These are phyloP conservation scores for Macrosteles quadrilineatus DNA, from an alignment of 1,140 invertebrate genomes.

Conservation along the genomic window DNA sequence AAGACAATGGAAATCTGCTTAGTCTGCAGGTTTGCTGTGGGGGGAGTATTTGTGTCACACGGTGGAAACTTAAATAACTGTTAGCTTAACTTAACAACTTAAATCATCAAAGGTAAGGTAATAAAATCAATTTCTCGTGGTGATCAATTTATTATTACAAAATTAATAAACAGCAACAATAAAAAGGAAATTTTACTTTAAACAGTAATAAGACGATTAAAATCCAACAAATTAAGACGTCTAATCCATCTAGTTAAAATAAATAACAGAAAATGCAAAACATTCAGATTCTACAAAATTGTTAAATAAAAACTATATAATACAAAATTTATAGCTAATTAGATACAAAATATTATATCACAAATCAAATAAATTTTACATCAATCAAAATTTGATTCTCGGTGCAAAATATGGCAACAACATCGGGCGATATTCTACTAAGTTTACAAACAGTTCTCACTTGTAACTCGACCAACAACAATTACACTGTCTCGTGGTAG, in stretches of 20 bases:
- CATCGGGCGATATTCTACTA: background rate
- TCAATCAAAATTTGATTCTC: background rate
- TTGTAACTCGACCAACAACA: background rate
- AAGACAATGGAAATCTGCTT: background rate
- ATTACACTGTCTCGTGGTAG: constrained; percentile 10
- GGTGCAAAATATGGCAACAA: background rate
- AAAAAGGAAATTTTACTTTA: background rate
- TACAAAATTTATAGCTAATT: background rate
- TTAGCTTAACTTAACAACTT: background rate
- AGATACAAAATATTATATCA: constrained; percentile 2
- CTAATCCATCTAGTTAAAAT: background rate
- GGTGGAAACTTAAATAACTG: background rate
- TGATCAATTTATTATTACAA: constrained; percentile 2
- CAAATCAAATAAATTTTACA: background rate
- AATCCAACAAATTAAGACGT: background rate
- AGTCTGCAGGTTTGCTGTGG: too few species aligned
- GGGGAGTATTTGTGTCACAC: too few species aligned
- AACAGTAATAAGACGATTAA: background rate
- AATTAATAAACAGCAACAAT: background rate
- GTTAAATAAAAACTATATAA: background rate
- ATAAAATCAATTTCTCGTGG: background rate
- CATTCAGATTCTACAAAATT: background rate
- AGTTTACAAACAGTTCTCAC: background rate
- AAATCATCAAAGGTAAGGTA: background rate
- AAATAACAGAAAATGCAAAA: background rate